Evolutionary conservation across 2,113 vertebrate species (phyloP).

Genomic region (Pterocles gutturalis): DNA sequence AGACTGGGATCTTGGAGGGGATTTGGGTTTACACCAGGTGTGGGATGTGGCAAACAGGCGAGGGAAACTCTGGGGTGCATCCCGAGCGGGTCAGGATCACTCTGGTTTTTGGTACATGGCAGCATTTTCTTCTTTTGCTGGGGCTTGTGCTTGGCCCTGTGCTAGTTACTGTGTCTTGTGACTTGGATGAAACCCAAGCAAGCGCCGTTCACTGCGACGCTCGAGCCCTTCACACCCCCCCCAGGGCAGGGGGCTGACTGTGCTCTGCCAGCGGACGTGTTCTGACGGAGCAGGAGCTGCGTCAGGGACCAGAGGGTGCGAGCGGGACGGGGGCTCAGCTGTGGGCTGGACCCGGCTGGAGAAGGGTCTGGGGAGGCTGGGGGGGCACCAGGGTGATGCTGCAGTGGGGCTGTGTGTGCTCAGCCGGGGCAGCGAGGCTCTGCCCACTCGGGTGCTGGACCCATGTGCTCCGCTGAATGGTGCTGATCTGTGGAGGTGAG

Average conservation of each 20-base stretch:
- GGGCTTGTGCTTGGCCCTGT: not conserved
- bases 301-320: fast-evolving
- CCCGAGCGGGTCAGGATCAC: fast-evolving
- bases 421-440: not conserved
- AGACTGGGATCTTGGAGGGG: not conserved
- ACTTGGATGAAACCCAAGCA: fast-evolving
- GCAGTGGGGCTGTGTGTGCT: not conserved
- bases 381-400: not conserved
- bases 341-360: fast-evolving
- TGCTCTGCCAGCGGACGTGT: fast-evolving
- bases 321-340: fast-evolving
- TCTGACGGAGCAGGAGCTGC: fast-evolving
- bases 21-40: not conserved
- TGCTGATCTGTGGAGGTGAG: fast-evolving
- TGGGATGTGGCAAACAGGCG: fast-evolving
- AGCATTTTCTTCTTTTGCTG: fast-evolving
- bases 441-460: fast-evolving
- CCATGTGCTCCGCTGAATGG: fast-evolving
- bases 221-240: fast-evolving
- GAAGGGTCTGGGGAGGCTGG: fast-evolving
- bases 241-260: fast-evolving
- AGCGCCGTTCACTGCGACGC: fast-evolving
- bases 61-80: fast-evolving
- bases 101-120: not conserved
- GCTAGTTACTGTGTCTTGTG: not conserved